These are phyloP conservation scores for Cheilosia impressa DNA, from an alignment of 2,888 invertebrate species.

Conservation along the genomic window DNA sequence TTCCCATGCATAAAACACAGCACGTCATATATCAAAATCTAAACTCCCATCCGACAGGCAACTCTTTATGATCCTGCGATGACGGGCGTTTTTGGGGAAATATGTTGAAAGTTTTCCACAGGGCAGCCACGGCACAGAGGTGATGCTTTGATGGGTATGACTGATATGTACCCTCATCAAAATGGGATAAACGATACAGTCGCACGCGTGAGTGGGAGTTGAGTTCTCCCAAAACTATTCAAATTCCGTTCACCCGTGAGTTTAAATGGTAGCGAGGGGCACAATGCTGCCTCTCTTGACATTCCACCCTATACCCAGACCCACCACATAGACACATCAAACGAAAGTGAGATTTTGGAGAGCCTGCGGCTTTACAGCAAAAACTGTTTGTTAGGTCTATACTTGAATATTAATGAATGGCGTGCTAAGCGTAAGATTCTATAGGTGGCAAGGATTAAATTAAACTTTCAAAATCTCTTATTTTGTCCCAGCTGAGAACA, in stretches of 20 bases:
- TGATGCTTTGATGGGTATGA: conserved; percentile 21
- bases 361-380: conserved; percentile 54
- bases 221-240: conserved; percentile 62
- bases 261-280: conserved; percentile 33
- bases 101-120: conserved; percentile 50
- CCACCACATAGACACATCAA: conserved; percentile 49
- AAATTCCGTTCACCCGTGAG: conserved; percentile 52
- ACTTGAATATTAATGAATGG: conserved; percentile 48
- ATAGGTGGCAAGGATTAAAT: conserved; percentile 46
- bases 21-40: conserved; percentile 59
- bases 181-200: conserved; percentile 64
- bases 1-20: conserved; percentile 19
- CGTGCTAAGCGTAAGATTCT: conserved; percentile 22
- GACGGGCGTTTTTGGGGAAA: conserved; percentile 55
- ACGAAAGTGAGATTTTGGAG: conserved; percentile 56
- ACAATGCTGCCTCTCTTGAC: conserved; percentile 40
- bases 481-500: conserved; percentile 17
- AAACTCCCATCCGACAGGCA: conserved; percentile 62
- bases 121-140: conserved; percentile 18
- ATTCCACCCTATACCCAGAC: conserved; percentile 5
- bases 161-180: conserved; percentile 67
- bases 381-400: conserved; percentile 28
- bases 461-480: conserved; percentile 48
- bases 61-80: conserved; percentile 64
- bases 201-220: conserved; percentile 26